Evolutionary conservation across 2,797 vertebrate species (phyloP).

Genomic region (Spinibarbus caldwelli): DNA sequence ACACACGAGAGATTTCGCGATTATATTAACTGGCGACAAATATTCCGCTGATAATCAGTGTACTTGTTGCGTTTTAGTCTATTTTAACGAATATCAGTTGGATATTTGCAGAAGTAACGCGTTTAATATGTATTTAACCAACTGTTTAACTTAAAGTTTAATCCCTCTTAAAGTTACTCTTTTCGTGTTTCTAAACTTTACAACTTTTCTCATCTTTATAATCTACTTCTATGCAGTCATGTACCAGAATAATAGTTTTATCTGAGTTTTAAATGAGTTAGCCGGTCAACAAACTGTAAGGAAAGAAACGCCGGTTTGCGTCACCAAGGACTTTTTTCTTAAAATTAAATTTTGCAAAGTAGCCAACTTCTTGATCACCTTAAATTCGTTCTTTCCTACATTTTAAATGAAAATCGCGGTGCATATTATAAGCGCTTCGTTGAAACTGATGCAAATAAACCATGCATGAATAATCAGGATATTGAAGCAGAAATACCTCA

Average conservation of each 20-base stretch:
- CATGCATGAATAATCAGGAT: not conserved
- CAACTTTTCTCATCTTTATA: not conserved
- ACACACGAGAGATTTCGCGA: not conserved
- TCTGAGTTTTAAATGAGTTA: not conserved
- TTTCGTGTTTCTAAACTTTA: not conserved
- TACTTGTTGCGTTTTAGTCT: not conserved
- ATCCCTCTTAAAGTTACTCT: not conserved
- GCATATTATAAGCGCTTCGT: not conserved
- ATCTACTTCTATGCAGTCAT: no score
- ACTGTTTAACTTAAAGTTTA: not conserved
- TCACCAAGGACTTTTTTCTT: not conserved
- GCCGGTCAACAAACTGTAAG: not conserved
- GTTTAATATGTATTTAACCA: not conserved
- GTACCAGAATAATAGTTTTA: not conserved
- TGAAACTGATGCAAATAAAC: not conserved
- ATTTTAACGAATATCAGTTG: not conserved
- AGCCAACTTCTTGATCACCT: not conserved
- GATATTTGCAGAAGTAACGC: not conserved
- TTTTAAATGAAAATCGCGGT: not conserved
- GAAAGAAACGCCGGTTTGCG: slow-evolving; percentile 19
- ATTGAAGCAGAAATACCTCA: slow-evolving; percentile 73
- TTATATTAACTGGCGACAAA: not conserved
- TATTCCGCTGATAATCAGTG: not conserved
- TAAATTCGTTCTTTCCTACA: not conserved
- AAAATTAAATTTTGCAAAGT: not conserved